These are phyloP conservation scores for Stenodera caucasica DNA, from an alignment of 2,888 invertebrate genomes.

Conservation along the genomic window DNA sequence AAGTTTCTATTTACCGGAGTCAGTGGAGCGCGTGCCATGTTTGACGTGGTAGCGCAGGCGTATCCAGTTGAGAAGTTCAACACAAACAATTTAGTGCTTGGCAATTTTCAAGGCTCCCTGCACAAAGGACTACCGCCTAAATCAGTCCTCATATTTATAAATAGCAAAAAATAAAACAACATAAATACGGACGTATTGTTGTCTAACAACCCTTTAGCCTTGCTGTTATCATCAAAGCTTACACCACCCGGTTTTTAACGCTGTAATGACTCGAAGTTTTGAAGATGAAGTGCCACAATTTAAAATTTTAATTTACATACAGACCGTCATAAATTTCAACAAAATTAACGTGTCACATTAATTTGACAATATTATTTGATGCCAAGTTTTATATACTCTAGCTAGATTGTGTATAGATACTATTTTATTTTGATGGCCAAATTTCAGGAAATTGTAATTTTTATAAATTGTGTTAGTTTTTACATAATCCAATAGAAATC, in stretches of 20 bases:
- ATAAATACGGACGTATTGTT: background rate
- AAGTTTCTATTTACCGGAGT: constrained; percentile 6
- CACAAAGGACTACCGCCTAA: constrained; percentile 29
- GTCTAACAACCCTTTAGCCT: background rate
- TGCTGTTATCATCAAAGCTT: background rate
- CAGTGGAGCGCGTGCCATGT: constrained; percentile 29
- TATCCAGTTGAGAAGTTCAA: constrained; percentile 35
- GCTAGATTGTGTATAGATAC: background rate
- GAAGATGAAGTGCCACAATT: background rate
- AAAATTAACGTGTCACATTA: background rate
- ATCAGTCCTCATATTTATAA: constrained; percentile 14
- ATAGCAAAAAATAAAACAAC: constrained; percentile 14
- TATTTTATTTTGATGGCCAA: background rate
- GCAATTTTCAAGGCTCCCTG: constrained; percentile 37
- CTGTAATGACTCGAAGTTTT: background rate
- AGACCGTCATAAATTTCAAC: background rate
- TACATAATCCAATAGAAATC: background rate
- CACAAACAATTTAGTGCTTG: constrained; percentile 39
- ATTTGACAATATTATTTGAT: background rate
- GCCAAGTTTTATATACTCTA: background rate
- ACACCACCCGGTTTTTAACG: background rate
- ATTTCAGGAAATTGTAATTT: background rate
- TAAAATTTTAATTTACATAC: background rate
- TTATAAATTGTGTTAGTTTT: background rate
- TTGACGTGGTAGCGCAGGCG: constrained; percentile 37